A percentile compares a stretch with the other conserved stretches of the same genome.
These are phyloP conservation scores for Itoplectis maculator DNA, from an alignment of 2,888 invertebrate species.

Conservation along the genomic window DNA sequence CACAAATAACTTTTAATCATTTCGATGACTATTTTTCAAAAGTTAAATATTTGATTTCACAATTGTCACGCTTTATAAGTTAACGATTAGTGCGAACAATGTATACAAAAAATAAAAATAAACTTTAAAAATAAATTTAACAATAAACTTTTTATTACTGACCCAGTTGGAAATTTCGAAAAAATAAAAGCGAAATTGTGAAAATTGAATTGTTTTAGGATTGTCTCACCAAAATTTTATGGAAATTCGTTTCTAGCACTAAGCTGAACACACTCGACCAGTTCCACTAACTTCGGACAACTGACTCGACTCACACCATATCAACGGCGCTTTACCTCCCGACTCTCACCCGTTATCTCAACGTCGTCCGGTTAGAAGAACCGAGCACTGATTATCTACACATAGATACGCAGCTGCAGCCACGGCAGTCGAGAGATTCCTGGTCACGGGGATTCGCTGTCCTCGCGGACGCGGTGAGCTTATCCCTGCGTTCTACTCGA, in stretches of 20 bases:
- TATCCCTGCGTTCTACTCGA: neutral
- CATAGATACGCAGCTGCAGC: neutral
- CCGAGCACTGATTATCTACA: neutral
- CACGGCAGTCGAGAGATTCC: neutral
- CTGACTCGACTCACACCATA: constrained; percentile 52
- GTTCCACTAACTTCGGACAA: constrained; percentile 55
- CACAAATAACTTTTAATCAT: too few relatives aligned
- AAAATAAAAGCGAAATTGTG: too few relatives aligned
- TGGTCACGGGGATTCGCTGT: neutral
- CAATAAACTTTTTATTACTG: too few relatives aligned
- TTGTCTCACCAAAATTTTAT: neutral
- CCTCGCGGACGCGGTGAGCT: neutral
- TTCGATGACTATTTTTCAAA: too few relatives aligned
- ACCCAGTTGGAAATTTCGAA: too few relatives aligned
- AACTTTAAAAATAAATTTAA: too few relatives aligned
- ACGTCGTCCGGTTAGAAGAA: neutral
- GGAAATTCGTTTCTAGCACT: neutral
- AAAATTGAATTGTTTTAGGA: too few relatives aligned
- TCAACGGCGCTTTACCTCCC: constrained; percentile 22
- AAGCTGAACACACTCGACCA: neutral
- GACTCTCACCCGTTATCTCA: constrained; percentile 48
- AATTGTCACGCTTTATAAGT: too few relatives aligned
- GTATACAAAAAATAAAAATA: too few relatives aligned
- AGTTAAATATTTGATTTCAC: too few relatives aligned
- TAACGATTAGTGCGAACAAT: too few relatives aligned